Base-by-base conservation (phyloP, 1,140 invertebrate genomes). In the Drosophila oshimai region DNA sequence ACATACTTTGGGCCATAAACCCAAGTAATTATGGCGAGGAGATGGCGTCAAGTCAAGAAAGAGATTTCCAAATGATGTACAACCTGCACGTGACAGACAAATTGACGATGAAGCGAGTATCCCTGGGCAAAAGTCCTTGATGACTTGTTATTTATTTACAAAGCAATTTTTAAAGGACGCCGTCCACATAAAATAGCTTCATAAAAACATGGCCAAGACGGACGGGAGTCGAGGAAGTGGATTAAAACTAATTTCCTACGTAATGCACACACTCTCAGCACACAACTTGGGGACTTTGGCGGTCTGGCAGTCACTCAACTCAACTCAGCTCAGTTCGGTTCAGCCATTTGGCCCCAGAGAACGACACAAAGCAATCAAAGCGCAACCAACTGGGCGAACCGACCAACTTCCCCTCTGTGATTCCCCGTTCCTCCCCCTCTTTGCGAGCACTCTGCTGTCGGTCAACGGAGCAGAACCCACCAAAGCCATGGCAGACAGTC, bases 181-280 rank as follows among this genome's bases (percentile, higher is more conserved):
- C 24, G 29, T 13, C 46, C 15, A 29, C 31, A 55, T 13, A 46
- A 41, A 57, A 57, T 69, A 24, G 60, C 62, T 47, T 70, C 49
- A 68, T 55, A 70, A 69, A 31, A 70, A 75, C 28, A 34, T 49
- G 42, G 42, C 36, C 28, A 60, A 72, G 39, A 45, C 41, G 47
- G 47, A 34, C 37, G 54, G 9, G 34, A 57, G 45, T 36, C 17
- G 36, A 74, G 75, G 80, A 84, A 80, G 75, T 75, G 61, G 80
- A 84, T 80, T 84, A 84, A 84, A 86, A 84, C 80, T 87, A 86
- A 86, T 86, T 86, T 86, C 81, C 83, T 61, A 61, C 75, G 80
- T 67, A 84, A 79, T 67, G 62, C 62, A 57, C 58, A 50, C 20
- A 72, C 20, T 39, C 20, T 29, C 10, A 28, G 34, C 28, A 28